phyloP scores from a whole-genome alignment of 30 jellyfish, hydroid and myxozoan genomes.

The Turritopsis dohrnii region DNA sequence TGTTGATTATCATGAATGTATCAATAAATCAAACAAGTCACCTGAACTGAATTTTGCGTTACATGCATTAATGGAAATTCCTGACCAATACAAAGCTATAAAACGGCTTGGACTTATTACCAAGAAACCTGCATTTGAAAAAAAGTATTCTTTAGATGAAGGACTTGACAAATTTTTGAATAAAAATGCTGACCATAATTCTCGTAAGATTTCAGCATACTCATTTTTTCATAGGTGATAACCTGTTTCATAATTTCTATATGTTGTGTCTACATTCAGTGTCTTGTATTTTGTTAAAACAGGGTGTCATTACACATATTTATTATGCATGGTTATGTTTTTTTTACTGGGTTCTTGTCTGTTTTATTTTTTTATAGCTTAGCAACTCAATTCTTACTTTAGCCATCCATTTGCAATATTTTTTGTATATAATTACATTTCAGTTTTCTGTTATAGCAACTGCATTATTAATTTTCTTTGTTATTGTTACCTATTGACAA shows the following conservation, averaged over 20 bases:
- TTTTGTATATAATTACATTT: too few relatives aligned
- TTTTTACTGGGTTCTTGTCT: not conserved
- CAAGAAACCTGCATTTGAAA: not conserved
- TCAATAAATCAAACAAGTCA: conserved; percentile 40
- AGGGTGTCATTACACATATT: too few relatives aligned
- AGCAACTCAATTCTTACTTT: not conserved
- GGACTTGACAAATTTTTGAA: not conserved
- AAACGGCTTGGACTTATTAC: conserved; percentile 48
- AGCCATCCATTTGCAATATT: not conserved
- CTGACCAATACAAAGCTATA: conserved; percentile 74
- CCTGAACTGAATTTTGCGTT: conserved; percentile 71
- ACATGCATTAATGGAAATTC: conserved; percentile 87
- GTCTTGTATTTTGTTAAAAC: not conserved
- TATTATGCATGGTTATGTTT: too few relatives aligned
- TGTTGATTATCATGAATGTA: conserved; percentile 60
- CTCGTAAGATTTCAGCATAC: not conserved
- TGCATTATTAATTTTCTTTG: not conserved
- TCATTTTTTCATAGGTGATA: not conserved
- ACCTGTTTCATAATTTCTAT: too few relatives aligned
- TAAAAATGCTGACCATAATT: too few relatives aligned
- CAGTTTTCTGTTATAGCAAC: not conserved
- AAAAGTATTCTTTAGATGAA: not conserved
- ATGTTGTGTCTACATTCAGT: not conserved
- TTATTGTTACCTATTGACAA: not conserved
- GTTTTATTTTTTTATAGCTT: not conserved